phyloP scores from a whole-genome alignment of 1,140 invertebrate genomes.

The Trachymyrmex cornetzi region DNA sequence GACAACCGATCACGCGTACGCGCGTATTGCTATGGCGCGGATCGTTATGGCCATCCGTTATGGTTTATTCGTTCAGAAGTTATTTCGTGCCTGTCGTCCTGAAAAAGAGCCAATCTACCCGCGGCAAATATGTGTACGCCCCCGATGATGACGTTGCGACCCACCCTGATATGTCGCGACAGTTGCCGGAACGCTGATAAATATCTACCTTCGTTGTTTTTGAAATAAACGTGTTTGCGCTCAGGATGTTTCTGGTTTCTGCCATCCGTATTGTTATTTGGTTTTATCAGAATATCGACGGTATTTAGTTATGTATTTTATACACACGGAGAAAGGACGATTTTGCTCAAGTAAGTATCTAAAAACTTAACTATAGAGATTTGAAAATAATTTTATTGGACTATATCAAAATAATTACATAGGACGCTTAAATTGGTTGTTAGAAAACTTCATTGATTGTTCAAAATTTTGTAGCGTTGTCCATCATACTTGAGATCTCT shows the following conservation, averaged over 20 bases:
- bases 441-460: no score
- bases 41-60: slow-evolving; percentile 66
- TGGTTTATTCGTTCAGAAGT: slow-evolving; percentile 66
- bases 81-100: slow-evolving; percentile 64
- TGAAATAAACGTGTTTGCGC: slow-evolving; percentile 42
- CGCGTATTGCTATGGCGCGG: slow-evolving; percentile 33
- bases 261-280: neutral
- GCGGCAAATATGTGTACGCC: slow-evolving; percentile 54
- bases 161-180: slow-evolving; percentile 48
- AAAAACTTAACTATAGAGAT: no score
- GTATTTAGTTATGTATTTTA: slow-evolving; percentile 22
- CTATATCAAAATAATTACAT: no score
- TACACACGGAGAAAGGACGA: no score
- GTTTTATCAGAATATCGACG: neutral
- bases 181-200: slow-evolving; percentile 55
- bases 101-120: slow-evolving; percentile 65
- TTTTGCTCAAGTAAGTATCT: no score
- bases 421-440: no score
- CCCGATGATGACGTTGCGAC: slow-evolving; percentile 50
- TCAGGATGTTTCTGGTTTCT: slow-evolving; percentile 15
- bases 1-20: slow-evolving; percentile 59
- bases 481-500: no score
- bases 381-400: no score
- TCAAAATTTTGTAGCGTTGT: no score
- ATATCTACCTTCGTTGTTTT: slow-evolving; percentile 58